These are phyloP conservation scores for Drosophila melanosoma DNA, from an alignment of 2,888 invertebrate genomes.

Conservation along the genomic window DNA sequence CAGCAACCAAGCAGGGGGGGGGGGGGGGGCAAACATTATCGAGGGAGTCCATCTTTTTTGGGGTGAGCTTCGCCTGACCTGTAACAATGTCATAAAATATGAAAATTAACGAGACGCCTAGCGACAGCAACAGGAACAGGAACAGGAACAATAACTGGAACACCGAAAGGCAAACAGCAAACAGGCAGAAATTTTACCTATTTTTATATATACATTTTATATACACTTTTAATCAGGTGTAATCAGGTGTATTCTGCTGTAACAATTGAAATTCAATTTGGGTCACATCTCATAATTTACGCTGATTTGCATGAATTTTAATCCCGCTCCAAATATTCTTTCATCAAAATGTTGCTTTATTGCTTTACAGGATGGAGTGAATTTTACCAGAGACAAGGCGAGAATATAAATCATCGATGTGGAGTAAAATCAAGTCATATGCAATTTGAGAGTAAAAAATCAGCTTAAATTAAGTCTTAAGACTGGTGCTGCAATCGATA, in stretches of 20 bases:
- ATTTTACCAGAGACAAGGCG: neutral
- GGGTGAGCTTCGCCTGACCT: neutral
- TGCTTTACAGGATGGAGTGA: neutral
- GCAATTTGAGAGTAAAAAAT: neutral
- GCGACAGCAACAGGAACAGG: slow-evolving; percentile 6
- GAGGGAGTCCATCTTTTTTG: slow-evolving; percentile 20
- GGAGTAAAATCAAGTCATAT: neutral
- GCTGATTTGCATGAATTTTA: slow-evolving; percentile 25
- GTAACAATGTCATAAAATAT: slow-evolving; percentile 28
- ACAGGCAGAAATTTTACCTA: too few species aligned
- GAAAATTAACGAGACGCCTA: slow-evolving; percentile 19
- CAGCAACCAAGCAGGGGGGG: neutral
- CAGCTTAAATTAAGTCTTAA: neutral
- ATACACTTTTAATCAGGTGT: slow-evolving; percentile 3
- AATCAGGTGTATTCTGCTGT: slow-evolving; percentile 48
- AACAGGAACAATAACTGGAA: slow-evolving; percentile 7
- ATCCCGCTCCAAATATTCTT: neutral
- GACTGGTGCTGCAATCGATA: neutral
- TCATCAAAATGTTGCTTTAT: slow-evolving; percentile 6
- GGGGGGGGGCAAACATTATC: neutral
- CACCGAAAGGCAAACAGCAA: neutral
- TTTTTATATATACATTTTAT: too few species aligned
- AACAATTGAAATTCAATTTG: slow-evolving; percentile 48
- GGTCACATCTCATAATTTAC: slow-evolving; percentile 16
- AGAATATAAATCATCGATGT: neutral